Conservation (phyloP, 1,140 invertebrate genomes). For the Theocolax elegans region DNA sequence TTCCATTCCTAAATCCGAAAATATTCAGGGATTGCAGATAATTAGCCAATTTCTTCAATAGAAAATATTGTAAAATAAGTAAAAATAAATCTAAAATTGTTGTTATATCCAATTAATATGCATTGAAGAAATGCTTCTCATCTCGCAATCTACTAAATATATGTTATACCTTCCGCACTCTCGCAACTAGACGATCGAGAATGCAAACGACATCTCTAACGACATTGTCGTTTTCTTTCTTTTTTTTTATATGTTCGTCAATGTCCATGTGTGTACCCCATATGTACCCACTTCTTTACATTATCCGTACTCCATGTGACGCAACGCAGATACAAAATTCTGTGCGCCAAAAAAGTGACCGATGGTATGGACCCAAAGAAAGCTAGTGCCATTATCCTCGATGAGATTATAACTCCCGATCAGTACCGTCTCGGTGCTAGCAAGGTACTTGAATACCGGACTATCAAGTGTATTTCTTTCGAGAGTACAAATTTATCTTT, state of each 20-base stretch:
- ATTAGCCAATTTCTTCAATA: too few species aligned
- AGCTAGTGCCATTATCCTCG: conserved; percentile 90
- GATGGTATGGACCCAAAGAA: conserved; percentile 81
- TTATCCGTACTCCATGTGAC: conserved; percentile 38
- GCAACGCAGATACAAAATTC: conserved; percentile 90
- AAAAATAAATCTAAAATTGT: background rate
- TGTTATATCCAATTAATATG: background rate
- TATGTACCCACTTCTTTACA: conserved; percentile 20
- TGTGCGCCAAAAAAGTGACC: conserved; percentile 83
- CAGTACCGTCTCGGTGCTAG: conserved; percentile 96
- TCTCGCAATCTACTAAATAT: background rate
- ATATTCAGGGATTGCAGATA: too few species aligned
- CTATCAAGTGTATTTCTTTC: background rate
- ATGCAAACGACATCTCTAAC: conserved; percentile 46
- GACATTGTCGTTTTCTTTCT: conserved; percentile 47
- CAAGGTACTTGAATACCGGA: conserved; percentile 79
- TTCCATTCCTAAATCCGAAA: too few species aligned
- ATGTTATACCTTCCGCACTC: conserved; percentile 7
- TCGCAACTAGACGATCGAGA: conserved; percentile 44
- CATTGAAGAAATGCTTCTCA: background rate
- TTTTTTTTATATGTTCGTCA: conserved; percentile 51
- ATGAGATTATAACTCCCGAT: conserved; percentile 86
- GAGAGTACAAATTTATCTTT: background rate
- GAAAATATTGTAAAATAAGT: too few species aligned
- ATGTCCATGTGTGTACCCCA: conserved; percentile 29